Base-by-base conservation (phyloP, 2,797 vertebrate species). In the Uromys caudimaculatus region DNA sequence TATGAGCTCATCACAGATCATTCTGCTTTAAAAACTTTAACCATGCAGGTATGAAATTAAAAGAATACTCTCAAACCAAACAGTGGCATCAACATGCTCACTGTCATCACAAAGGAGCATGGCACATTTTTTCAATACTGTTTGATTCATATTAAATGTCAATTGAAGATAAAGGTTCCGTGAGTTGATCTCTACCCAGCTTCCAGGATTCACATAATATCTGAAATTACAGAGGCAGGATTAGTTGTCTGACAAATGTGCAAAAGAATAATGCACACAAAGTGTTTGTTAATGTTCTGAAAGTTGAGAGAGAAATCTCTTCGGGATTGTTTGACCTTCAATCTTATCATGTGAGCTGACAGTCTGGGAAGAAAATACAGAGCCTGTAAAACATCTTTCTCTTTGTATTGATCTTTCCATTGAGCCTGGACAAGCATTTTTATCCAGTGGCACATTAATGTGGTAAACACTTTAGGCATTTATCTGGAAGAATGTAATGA, bases 401-500 rank as follows among this genome's bases (percentile, higher is more conserved):
- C 90, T 95, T 77, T 0, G 0, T 98, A 99, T 98, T 98, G 98
- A 98, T 98, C 96, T 97, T 98, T 95, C 96, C 81, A 76, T 87
- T 97, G 97, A 98, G 95, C 95, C 95, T 6, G 44, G 93, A 97
- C 93, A 97, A 98, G 92, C 88, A 83, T 98, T 98, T 98, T 98
- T 98, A 98, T 98, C 97, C 60, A 0, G 94, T 97, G 92, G 92
- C 94, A 97, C 96, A 97, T 98, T 98, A 98, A 98, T 89, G 95
- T 98, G 95, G 97, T 82, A 97, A 97, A 97, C 93, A 88, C 96
- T 97, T 86, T 97, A 97, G 95, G 95, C 93, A 44, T 98, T 98
- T 98, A 97, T 98, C 95, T 97, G 94, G 93, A 89, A 94, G 97
- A 97, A 97, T 98, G 94, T 97, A 97, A 98, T 98, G 98, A 98